Conservation (phyloP, 2,888 invertebrate species). For the Theodoxus fluviatilis region DNA sequence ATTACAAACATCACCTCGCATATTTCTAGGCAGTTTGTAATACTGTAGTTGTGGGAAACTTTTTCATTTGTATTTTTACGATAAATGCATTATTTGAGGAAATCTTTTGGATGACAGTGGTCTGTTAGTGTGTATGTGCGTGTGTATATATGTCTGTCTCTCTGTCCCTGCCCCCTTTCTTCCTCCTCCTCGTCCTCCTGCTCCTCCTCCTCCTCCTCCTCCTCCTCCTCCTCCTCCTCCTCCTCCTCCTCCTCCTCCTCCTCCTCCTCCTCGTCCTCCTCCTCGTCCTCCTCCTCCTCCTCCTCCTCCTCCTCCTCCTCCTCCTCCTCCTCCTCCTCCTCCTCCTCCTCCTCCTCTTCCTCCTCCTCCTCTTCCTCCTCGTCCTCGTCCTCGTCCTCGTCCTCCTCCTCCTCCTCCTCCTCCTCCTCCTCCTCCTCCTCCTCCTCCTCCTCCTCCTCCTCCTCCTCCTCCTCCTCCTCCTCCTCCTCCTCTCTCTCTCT, state of each 20-base stretch:
- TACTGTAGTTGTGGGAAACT: too few species aligned
- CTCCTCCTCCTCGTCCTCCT: background rate
- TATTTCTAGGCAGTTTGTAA: too few species aligned
- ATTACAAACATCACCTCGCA: too few species aligned
- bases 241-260: background rate
- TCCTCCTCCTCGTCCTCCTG: background rate
- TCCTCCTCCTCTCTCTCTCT: constrained; percentile 9
- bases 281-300: background rate
- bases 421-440: too few species aligned
- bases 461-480: background rate
- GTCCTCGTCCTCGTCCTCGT: too few species aligned
- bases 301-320: background rate
- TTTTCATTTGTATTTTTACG: too few species aligned
- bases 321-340: background rate
- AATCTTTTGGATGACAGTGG: background rate
- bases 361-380: too few species aligned
- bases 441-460: background rate
- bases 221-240: background rate
- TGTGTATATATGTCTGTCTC: constrained; percentile 16
- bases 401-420: too few species aligned
- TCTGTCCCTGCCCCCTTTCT: background rate
- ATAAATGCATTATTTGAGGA: too few species aligned
- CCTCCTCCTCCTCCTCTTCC: background rate
- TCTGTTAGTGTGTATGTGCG: background rate
- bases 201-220: background rate